Base-by-base conservation (phyloP, 2,113 vertebrate species). In the Pangasianodon hypophthalmus region DNA sequence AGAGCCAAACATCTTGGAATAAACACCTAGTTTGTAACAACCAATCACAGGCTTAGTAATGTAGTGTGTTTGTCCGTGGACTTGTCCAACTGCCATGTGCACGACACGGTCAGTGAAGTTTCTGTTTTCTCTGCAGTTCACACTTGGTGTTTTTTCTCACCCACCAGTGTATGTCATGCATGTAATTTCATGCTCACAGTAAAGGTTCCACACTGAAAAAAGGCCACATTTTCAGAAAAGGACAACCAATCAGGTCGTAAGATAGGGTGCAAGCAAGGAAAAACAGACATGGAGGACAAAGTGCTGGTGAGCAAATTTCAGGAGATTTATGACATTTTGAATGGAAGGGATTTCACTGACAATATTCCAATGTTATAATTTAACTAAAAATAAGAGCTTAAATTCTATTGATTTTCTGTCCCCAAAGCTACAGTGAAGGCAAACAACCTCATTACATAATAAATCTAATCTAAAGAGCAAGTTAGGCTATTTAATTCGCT, bases 51-150 rank as follows among this genome's bases (percentile, higher is more conserved):
- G 13, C 32, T 5, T 32, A 13, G 64, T 32, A 11, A 11, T 32
- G 11, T 1, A 14, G 11, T 0, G n/a, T 2, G 29, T 1, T 32
- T 0, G 2, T 64, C 62, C 0, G 8, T 29, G 7, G 62, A 2
- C 62, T 10, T 8, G 24, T 16, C 5, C 56, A 56, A 16, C 54
- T 19, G 54, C 4, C 54, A 56, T 19, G 58, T 62, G 21, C 24
- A 2, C 9, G 58, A 62, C 24, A 62, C 24, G 24, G 7, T 2
- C 4, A 62, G 54, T 56, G 6, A 7, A 8, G 58, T 24, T 6
- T 21, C 19, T 56, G 54, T 56, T 56, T 56, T 19, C 4, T 19
- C 18, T 2, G 18, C 56, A 58, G 4, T 58, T 58, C 14, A 18
- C 16, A 4, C 19, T 21, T 19, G 56, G 19, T 58, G 3, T 60